A percentile compares a stretch with the other conserved stretches of the same genome.
Conservation (phyloP, 2,888 invertebrate genomes). For the Cataglyphis livida region DNA sequence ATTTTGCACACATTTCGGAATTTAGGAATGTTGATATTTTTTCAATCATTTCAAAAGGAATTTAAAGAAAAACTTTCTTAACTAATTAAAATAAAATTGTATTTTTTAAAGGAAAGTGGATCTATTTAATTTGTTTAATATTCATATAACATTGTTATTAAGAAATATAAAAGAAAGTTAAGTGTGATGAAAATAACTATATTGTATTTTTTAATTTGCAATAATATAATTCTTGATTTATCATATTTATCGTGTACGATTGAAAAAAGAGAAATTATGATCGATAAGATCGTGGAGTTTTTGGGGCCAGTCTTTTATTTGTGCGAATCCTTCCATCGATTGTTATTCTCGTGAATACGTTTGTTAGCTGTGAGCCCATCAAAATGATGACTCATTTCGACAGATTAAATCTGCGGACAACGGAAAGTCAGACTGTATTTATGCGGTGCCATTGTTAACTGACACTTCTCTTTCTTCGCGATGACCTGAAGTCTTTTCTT, state of each 20-base stretch:
- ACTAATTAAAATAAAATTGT: not conserved
- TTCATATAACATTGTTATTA: not conserved
- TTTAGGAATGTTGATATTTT: slow-evolving; percentile 4
- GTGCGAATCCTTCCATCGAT: slow-evolving; percentile 23
- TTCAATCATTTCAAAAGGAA: not conserved
- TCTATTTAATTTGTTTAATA: not conserved
- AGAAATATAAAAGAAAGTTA: not conserved
- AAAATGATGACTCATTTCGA: slow-evolving; percentile 69
- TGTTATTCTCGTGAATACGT: slow-evolving; percentile 31
- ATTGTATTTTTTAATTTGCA: not conserved
- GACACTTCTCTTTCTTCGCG: slow-evolving; percentile 59
- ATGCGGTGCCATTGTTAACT: slow-evolving; percentile 63
- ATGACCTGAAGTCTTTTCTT: slow-evolving; percentile 58
- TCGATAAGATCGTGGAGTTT: slow-evolving; percentile 1
- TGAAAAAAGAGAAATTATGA: not conserved
- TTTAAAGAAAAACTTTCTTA: not conserved
- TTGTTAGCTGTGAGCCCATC: slow-evolving; percentile 53
- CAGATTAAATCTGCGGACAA: slow-evolving; percentile 71
- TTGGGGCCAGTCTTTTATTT: not conserved
- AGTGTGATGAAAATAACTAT: not conserved
- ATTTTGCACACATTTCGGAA: slow-evolving; percentile 28
- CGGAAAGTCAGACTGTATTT: slow-evolving; percentile 60
- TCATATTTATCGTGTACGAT: not conserved
- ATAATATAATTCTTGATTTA: not conserved
- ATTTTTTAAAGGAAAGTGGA: not conserved